Percentiles rank a stretch among this genome's conserved stretches.
Conservation (phyloP, 1,140 invertebrate species). For the Thaumatotibia leucotreta region DNA sequence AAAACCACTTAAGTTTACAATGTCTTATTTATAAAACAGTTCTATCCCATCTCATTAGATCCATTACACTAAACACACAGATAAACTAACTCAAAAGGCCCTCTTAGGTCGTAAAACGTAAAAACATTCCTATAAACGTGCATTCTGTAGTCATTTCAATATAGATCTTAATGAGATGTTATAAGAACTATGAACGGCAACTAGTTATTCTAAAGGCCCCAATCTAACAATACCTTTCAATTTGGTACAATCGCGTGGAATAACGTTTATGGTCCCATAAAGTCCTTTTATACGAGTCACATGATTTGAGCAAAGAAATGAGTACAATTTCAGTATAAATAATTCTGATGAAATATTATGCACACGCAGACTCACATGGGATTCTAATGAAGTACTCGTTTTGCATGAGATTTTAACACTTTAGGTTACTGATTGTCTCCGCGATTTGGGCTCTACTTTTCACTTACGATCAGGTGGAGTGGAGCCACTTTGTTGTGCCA, state of each 20-base stretch:
- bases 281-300: not conserved
- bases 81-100: not conserved
- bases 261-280: not conserved
- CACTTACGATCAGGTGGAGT: no score
- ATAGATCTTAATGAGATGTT: not conserved
- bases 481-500: no score
- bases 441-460: no score
- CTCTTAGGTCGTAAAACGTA: not conserved
- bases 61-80: not conserved
- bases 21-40: not conserved
- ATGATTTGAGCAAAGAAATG: not conserved
- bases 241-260: not conserved
- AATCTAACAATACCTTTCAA: not conserved
- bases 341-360: no score
- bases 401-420: no score
- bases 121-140: not conserved
- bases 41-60: not conserved
- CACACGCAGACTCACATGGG: no score
- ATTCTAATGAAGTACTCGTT: no score
- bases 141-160: not conserved
- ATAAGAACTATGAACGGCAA: not conserved
- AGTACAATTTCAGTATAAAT: no score
- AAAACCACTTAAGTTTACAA: not conserved
- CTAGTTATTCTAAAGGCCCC: not conserved
- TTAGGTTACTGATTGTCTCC: no score